Conservation (phyloP, 2,113 vertebrate genomes). For the Syngnathus typhle region DNA sequence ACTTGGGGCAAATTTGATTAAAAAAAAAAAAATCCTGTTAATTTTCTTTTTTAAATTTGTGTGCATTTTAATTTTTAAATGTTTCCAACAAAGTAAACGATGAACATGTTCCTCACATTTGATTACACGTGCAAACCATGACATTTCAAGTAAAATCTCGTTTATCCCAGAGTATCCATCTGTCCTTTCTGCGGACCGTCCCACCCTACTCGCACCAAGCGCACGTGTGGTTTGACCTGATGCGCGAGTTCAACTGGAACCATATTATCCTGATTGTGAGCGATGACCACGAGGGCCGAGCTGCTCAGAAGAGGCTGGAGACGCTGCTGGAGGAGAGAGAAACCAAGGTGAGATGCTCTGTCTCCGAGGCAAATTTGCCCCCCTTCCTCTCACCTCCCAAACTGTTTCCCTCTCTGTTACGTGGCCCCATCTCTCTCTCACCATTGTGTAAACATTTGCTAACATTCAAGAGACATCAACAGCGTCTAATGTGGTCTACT, state of each 20-base stretch:
- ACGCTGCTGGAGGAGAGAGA: constrained; percentile 94
- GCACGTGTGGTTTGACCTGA: constrained; percentile 98
- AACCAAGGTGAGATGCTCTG: constrained; percentile 85
- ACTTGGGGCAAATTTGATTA: too few relatives aligned
- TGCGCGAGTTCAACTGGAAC: constrained; percentile 97
- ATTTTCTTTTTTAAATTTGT: too few relatives aligned
- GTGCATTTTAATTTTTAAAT: too few relatives aligned
- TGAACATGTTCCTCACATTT: neutral
- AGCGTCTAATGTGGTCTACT: constrained; percentile 89
- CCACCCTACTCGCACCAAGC: constrained; percentile 98
- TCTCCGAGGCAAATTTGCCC: constrained; percentile 13
- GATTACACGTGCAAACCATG: too few relatives aligned
- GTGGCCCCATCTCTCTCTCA: constrained; percentile 89
- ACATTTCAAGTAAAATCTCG: too few relatives aligned
- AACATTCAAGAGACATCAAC: constrained; percentile 85
- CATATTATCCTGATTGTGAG: constrained; percentile 97
- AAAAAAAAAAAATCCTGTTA: too few relatives aligned
- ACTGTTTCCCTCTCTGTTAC: constrained; percentile 80
- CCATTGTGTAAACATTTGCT: constrained; percentile 91
- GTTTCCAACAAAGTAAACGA: too few relatives aligned
- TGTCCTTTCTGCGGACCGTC: constrained; percentile 94
- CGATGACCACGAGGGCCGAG: constrained; percentile 94
- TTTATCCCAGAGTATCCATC: constrained; percentile 87
- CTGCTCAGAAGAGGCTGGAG: constrained; percentile 95
- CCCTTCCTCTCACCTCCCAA: constrained; percentile 54